Evolutionary conservation across 2,113 vertebrate species (phyloP), one percentile per base, ranked within the genome.

Genomic region (Eupsittula cactorum): DNA sequence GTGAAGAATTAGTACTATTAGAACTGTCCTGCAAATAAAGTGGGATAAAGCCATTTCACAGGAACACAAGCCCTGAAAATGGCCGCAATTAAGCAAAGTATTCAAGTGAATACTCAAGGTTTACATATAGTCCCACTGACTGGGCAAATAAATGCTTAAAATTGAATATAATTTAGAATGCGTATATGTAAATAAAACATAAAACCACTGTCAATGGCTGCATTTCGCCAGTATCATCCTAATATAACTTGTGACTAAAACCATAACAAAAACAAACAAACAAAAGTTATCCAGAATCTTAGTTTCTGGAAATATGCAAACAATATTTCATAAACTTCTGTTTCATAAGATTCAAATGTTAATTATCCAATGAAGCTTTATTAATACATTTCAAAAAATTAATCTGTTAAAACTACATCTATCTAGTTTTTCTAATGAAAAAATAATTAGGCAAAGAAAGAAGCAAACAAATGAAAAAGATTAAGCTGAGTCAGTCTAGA

Each of bases 391-490:
- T 15, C 5, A 60, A 86, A 86, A 95, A 95, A 87, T 46, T 80
- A 77, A 80, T 84, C 37, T 67, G 52, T 74, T 94, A 94, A 97
- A 89, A 85, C 69, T 69, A 47, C 29, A 64, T 50, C 33, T 71
- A 85, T 37, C 41, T 76, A 76, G 8, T 57, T 79, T 81, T 92
- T 80, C 74, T 91, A 89, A 87, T 71, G 20, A 91, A 95, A 86
- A 92, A 79, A 49, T 88, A 89, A 94, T 92, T 84, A 88, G 63
- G 92, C 39, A 80, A 90, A 83, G 28, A 87, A 93, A 88, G 50
- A 92, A 75, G 16, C 29, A 90, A 94, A 83, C 14, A 94, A 29
- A 85, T 89, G 41, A 82, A 93, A 94, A 81, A 83, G 7, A 83
- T 14, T 9, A 95, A 87, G 68, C 11, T 81, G 85, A 92, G 73